Conservation (phyloP, 2,113 vertebrate genomes). For the Aythya baeri region DNA sequence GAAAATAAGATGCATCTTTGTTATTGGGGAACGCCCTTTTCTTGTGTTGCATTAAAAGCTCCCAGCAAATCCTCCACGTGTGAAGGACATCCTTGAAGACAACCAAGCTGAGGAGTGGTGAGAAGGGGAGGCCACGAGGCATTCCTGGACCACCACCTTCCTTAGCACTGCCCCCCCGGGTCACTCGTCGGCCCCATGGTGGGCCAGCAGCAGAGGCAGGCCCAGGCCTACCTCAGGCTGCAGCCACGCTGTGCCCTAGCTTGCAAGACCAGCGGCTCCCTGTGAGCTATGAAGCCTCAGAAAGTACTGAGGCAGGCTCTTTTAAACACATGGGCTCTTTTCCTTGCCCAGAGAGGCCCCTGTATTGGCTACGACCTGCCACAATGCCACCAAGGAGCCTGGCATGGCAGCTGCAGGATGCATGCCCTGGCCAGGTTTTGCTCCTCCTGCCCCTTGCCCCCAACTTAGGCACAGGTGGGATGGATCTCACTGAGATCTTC, state of each 20-base stretch:
- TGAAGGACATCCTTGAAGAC: neutral
- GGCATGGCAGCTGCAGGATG: neutral
- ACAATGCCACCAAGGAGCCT: accelerated
- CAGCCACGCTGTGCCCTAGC: neutral
- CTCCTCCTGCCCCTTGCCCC: accelerated
- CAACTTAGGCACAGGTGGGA: neutral
- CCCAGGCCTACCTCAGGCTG: neutral
- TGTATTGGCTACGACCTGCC: accelerated
- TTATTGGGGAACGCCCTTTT: neutral
- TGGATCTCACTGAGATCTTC: neutral
- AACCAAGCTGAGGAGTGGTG: neutral
- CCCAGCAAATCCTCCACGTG: neutral
- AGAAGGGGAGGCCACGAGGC: neutral
- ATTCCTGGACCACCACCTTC: accelerated
- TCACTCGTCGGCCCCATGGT: too few relatives aligned
- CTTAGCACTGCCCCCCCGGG: neutral
- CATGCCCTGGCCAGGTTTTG: neutral
- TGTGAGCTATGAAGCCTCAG: neutral
- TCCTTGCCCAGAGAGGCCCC: accelerated
- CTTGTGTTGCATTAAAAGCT: neutral
- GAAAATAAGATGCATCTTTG: neutral
- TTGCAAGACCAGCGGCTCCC: accelerated
- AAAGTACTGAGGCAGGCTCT: neutral
- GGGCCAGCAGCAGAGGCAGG: too few relatives aligned
- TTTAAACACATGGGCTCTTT: accelerated